phyloP scores from a whole-genome alignment of 2,113 vertebrate genomes.

The Hydrolagus affinis region DNA sequence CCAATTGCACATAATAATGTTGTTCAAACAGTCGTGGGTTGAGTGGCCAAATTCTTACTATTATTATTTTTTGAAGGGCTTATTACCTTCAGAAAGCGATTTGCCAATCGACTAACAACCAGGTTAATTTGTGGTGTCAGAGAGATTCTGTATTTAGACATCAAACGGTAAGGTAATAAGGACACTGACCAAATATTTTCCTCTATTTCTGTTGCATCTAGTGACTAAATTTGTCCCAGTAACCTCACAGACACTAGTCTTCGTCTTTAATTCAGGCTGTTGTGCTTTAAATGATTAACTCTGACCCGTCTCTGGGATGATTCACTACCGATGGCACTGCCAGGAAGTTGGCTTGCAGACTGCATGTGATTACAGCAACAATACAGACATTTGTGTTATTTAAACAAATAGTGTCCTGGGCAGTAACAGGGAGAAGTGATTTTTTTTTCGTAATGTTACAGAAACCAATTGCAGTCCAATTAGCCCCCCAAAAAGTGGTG shows the following conservation, averaged over 20 bases:
- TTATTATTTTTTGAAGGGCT: too few species aligned
- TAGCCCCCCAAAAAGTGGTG: not conserved
- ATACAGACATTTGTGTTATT: not conserved
- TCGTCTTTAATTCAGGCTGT: too few species aligned
- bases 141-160: not conserved
- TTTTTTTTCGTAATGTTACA: not conserved
- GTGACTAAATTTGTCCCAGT: not conserved
- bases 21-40: too few species aligned
- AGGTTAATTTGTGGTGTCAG: too few species aligned
- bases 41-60: too few species aligned
- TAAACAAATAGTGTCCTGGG: not conserved
- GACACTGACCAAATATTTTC: not conserved
- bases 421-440: not conserved
- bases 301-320: not conserved
- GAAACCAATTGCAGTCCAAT: not conserved
- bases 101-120: too few species aligned
- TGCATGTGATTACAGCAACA: not conserved
- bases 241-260: not conserved
- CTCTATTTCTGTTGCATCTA: not conserved
- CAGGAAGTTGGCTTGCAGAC: not conserved
- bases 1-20: too few species aligned
- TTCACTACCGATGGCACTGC: not conserved
- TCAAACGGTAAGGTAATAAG: not conserved
- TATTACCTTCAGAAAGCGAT: too few species aligned
- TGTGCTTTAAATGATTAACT: not conserved